Conservation (phyloP, 2,113 vertebrate genomes). For the Nipponia nippon region DNA sequence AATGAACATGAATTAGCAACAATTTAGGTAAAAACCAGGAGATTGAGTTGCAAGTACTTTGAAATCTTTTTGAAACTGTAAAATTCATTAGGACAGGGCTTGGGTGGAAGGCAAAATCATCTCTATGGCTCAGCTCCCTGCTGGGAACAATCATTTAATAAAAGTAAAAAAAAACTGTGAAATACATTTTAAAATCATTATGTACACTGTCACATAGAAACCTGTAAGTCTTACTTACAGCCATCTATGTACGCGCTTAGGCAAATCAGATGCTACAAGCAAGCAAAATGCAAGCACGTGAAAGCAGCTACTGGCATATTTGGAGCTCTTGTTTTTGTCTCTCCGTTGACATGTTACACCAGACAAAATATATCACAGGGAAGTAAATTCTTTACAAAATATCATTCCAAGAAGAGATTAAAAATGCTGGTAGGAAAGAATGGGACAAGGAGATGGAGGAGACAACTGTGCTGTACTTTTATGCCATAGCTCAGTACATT, state of each 20-base stretch:
- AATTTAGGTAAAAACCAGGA: not conserved
- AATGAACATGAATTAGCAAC: not conserved
- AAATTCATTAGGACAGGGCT: not conserved
- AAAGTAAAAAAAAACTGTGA: not conserved
- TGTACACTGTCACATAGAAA: not conserved
- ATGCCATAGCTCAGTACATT: not conserved
- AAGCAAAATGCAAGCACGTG: fast-evolving
- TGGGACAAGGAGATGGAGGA: not conserved
- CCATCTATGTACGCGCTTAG: not conserved
- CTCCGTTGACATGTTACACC: fast-evolving
- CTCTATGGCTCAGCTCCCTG: not conserved
- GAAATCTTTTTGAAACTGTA: not conserved
- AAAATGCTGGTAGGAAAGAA: not conserved
- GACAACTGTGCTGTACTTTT: not conserved
- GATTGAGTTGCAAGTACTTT: not conserved
- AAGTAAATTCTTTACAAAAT: not conserved
- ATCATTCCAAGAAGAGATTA: not conserved
- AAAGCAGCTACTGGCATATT: fast-evolving
- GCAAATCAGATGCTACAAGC: not conserved
- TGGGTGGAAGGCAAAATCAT: not conserved
- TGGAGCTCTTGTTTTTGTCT: not conserved
- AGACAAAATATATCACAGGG: not conserved
- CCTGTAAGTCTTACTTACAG: not conserved
- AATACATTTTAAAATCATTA: not conserved
- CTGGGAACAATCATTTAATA: not conserved